Evolutionary conservation across 1,140 invertebrate species (phyloP), one percentile per base, ranked within the genome.

Genomic region (Gonatopus flavifemur): DNA sequence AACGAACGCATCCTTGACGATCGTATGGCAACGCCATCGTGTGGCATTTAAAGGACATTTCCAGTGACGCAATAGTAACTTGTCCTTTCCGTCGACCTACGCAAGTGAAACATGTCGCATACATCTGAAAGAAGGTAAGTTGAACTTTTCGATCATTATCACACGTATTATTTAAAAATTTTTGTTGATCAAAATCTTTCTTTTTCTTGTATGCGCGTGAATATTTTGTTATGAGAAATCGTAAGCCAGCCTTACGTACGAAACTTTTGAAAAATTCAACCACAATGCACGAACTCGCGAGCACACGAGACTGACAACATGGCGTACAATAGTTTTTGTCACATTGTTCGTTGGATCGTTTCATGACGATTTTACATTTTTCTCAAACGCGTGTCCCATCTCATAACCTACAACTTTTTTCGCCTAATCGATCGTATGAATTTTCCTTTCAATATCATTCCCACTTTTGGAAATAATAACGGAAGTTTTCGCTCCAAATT

Each of bases 61-160:
- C 39, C 59, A 28, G 66, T 67, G 66, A 67, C 72, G 72, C 67
- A 72, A 65, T 67, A 66, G 59, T 53, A 69, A 66, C 57, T 74
- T 70, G 81, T 83, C 83, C 84, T 86, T 87, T 87, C 83, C 82
- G 81, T 82, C 81, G 82, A 81, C 77, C 80, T 79, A 83, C 80
- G 81, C 80, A 79, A 85, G 82, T 83, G 79, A 80, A 87, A 86
- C 84, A 88, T 88, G 86, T 88, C 86, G 74, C 84, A 83, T 83
- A 81, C 83, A 70, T 76, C 81, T 74, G 86, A 88, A 77, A 82
- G 83, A 83, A 85, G 85, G 86, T 87, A 85, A 86, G 82, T 82
- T 77, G 61, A 25, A 31, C 52, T 62, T 67, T 67, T 69, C 32
- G n/a, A 13, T 4, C 28, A 19, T 54, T 53, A 54, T 35, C 22